A percentile compares a stretch with the other conserved stretches of the same genome.
Conservation (phyloP, 2,888 invertebrate species). For the Arrhopalites spinosus region DNA sequence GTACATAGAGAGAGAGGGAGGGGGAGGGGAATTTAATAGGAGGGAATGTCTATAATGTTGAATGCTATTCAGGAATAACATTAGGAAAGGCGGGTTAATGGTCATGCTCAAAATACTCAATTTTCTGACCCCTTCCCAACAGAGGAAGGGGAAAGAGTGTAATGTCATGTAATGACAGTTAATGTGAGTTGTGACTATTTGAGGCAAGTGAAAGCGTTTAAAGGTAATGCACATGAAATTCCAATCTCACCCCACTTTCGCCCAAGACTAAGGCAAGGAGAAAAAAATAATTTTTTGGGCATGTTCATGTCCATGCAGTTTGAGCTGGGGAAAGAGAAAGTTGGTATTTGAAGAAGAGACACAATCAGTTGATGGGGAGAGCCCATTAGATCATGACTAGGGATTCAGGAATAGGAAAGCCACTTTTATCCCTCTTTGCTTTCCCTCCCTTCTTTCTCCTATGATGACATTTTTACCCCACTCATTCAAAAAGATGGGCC, state of each 20-base stretch:
- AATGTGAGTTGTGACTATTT: slow-evolving; percentile 29
- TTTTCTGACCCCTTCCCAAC: no score
- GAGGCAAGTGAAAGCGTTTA: slow-evolving; percentile 23
- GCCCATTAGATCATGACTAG: slow-evolving; percentile 29
- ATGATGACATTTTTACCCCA: slow-evolving; percentile 34
- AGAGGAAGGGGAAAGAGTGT: not conserved
- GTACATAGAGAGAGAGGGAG: no score
- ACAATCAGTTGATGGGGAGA: slow-evolving; percentile 24
- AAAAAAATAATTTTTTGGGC: not conserved
- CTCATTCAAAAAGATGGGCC: slow-evolving; percentile 34
- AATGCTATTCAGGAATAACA: no score
- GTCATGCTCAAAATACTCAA: no score
- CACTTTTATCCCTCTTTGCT: slow-evolving; percentile 34
- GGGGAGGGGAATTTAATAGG: no score
- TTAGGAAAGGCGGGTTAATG: no score
- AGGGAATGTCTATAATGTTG: no score
- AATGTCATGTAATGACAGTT: slow-evolving; percentile 25
- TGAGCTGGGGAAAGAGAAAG: no score
- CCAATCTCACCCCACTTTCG: not conserved
- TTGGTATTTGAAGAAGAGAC: no score
- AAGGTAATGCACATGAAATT: slow-evolving; percentile 8
- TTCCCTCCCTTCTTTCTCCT: no score
- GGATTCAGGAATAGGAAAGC: slow-evolving; percentile 22
- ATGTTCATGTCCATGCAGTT: not conserved
- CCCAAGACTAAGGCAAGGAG: not conserved